These are phyloP conservation scores for Halocynthia aurantium DNA, from an alignment of 23 tunicate genomes.

Conservation along the genomic window DNA sequence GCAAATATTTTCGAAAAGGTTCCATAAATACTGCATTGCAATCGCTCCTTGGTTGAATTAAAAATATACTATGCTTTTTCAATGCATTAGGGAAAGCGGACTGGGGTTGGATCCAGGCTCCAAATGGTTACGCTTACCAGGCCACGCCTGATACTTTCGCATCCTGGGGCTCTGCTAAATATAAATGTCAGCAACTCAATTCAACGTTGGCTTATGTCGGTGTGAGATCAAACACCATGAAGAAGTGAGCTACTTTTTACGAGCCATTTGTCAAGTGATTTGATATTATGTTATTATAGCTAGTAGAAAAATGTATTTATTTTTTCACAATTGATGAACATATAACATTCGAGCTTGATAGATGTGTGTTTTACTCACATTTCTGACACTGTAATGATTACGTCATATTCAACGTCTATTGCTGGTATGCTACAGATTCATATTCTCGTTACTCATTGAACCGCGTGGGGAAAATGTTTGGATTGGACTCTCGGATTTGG, in stretches of 20 bases:
- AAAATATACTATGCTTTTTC: too few relatives aligned
- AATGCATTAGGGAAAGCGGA: constrained; percentile 20
- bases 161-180: constrained; percentile 8
- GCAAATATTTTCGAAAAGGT: too few relatives aligned
- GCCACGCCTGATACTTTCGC: neutral
- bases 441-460: neutral
- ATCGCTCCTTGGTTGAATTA: too few relatives aligned
- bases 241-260: neutral
- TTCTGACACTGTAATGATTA: neutral
- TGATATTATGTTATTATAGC: neutral
- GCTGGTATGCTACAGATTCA: neutral
- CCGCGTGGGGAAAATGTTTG: neutral
- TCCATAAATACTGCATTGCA: too few relatives aligned
- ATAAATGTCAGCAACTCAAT: neutral
- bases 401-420: neutral
- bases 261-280: neutral
- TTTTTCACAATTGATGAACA: neutral
- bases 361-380: neutral
- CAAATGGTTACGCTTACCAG: constrained; percentile 25
- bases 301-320: neutral
- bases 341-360: neutral
- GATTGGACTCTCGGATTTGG: constrained; percentile 1
- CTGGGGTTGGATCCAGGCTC: constrained; percentile 30
- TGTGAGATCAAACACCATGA: neutral
- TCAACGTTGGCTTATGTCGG: constrained; percentile 14